Evolutionary conservation across 1,140 invertebrate species (phyloP), one percentile per base, ranked within the genome.

Genomic region (Neotoxoptera formosana): DNA sequence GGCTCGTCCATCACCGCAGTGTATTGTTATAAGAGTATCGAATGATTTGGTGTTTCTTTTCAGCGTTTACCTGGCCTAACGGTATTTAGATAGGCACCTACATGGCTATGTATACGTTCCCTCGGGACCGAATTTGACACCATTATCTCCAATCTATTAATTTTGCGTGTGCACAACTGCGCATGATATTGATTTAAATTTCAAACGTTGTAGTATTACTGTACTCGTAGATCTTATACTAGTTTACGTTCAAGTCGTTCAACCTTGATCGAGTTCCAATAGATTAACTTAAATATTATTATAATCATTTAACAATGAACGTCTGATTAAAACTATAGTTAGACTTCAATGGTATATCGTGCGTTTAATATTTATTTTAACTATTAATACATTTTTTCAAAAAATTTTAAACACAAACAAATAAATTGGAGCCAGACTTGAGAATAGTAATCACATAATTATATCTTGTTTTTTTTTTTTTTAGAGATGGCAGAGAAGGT

Each of bases 401-500:
- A 81, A n/a, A 81, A 17, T 21, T 81, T 20, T 23, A 41, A 23
- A 36, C 7, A 41, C 36, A 8, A 41, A 8, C 21, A 36, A 83
- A 83, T 36, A 23, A 36, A 83, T 83, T 36, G 17, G 34, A 36
- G 1, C 7, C 7, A 36, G 34, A 83, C 8, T 83, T 34, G 20
- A 36, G 21, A 25, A 45, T 41, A 86, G 30, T 51, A 87, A 87
- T 84, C n/a, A 83, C 23, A 25, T 45, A n/a, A 67, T 93, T 87
- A 47, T n/a, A 34, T 89, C 23, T 91, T 51, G 8, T n/a, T 93
- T 60, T 94, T 94, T 94, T n/a, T 93, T 60, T 94, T 94, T 94
- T 93, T 95, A 99, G 98, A 96, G 98, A 96, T 99, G 99, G 99
- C 99, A 99, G 95, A 96, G 98, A 95, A 96, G 99, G 95, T 99